A percentile compares a stretch with the other conserved stretches of the same genome.
These are phyloP conservation scores for Gymnothorax javanicus DNA, from an alignment of 2,797 vertebrate species.

Conservation along the genomic window DNA sequence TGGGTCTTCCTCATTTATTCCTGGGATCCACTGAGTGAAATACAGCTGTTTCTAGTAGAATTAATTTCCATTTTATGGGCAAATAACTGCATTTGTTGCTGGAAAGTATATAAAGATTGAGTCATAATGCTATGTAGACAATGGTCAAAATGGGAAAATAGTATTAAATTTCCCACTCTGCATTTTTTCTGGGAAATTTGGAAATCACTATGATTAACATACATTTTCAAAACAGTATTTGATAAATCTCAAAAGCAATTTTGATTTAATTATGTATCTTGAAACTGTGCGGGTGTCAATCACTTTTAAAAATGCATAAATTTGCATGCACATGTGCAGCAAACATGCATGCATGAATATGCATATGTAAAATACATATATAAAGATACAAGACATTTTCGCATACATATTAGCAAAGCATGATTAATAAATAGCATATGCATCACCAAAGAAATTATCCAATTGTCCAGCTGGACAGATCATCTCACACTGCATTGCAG, in stretches of 20 bases:
- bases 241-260: neutral
- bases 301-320: neutral
- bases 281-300: neutral
- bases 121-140: neutral
- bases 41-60: neutral
- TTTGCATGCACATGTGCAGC: neutral
- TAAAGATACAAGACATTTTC: neutral
- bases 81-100: neutral
- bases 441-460: neutral
- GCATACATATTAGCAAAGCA: neutral
- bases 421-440: neutral
- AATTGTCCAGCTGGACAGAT: neutral
- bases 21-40: neutral
- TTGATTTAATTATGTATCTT: neutral
- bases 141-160: neutral
- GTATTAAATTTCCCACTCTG: neutral
- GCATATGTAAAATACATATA: neutral
- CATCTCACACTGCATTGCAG: neutral
- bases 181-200: neutral
- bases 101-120: neutral
- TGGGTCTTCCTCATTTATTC: neutral
- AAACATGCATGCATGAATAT: neutral
- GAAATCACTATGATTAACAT: neutral
- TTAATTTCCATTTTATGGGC: neutral
- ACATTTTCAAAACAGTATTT: neutral